Evolutionary conservation across 2,113 vertebrate species (phyloP).

Genomic region (Ranitomeya variabilis): DNA sequence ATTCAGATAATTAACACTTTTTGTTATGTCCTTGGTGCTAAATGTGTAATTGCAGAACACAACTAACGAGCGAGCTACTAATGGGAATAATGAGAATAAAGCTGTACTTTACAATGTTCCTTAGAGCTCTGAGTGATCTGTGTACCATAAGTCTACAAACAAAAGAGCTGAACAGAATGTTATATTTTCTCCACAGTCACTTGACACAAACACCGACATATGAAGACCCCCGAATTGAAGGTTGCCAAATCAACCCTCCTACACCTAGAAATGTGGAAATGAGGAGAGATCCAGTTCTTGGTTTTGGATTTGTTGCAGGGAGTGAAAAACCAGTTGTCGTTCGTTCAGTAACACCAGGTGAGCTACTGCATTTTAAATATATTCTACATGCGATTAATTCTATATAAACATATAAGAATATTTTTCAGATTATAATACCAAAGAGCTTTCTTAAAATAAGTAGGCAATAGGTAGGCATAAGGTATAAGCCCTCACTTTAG

Average conservation of each 20-base stretch:
- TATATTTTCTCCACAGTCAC: slow-evolving; percentile 76
- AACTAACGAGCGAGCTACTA: background rate
- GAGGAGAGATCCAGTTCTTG: slow-evolving; percentile 96
- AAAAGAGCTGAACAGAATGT: background rate
- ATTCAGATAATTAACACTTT: slow-evolving; percentile 30
- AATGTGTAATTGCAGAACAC: background rate
- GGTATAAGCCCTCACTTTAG: too few relatives aligned
- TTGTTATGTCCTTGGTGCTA: background rate
- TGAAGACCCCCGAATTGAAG: slow-evolving; percentile 91
- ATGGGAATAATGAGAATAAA: slow-evolving; percentile 9
- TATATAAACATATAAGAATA: background rate
- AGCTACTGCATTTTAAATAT: slow-evolving; percentile 39
- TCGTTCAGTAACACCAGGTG: slow-evolving; percentile 97
- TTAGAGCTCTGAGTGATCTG: background rate
- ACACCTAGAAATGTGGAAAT: slow-evolving; percentile 93
- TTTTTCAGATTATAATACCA: background rate
- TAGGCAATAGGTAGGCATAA: too few relatives aligned
- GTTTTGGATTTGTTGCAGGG: slow-evolving; percentile 97
- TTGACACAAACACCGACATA: slow-evolving; percentile 87
- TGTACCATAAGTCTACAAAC: background rate
- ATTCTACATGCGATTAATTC: background rate
- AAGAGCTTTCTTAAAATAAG: background rate
- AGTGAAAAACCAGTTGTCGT: slow-evolving; percentile 98
- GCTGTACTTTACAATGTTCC: background rate
- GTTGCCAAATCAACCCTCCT: slow-evolving; percentile 89